Evolutionary conservation across 2,888 invertebrate genomes (phyloP).

Genomic region (Cheilosia vernalis): DNA sequence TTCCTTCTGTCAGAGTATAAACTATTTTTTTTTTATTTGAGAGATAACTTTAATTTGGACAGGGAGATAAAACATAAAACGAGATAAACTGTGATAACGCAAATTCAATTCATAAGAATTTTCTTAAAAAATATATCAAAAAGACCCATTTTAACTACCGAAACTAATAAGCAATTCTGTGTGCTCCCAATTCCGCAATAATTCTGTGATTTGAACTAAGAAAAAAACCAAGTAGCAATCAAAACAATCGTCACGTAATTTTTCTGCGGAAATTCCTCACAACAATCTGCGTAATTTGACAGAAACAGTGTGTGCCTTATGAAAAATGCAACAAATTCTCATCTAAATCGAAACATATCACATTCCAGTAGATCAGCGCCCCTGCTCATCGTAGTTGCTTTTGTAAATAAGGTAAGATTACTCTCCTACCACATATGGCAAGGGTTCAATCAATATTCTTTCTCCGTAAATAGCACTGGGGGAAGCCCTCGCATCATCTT

Average conservation of each 20-base stretch:
- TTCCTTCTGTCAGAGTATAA: constrained; percentile 24
- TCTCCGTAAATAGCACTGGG: constrained; percentile 14
- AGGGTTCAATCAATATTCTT: neutral
- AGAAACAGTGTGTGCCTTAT: constrained; percentile 8
- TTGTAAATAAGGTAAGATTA: constrained; percentile 28
- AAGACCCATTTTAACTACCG: neutral
- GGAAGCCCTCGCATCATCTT: constrained; percentile 1
- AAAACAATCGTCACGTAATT: constrained; percentile 68
- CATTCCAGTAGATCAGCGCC: constrained; percentile 11
- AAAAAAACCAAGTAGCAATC: constrained; percentile 8
- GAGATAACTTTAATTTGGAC: neutral
- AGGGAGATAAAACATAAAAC: constrained; percentile 47
- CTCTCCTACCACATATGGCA: neutral
- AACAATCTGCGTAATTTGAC: constrained; percentile 22
- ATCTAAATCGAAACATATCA: neutral
- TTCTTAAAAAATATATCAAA: constrained; percentile 13
- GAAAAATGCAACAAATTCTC: neutral
- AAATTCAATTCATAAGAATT: constrained; percentile 6
- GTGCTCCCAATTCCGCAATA: neutral
- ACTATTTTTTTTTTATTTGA: neutral
- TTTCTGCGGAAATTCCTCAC: neutral
- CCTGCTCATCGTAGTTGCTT: neutral
- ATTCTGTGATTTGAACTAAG: neutral
- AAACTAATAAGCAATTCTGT: constrained; percentile 6
- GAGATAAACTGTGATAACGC: constrained; percentile 52